Evolutionary conservation across 2,797 vertebrate genomes (phyloP).

Genomic region (Limnodromus scolopaceus): DNA sequence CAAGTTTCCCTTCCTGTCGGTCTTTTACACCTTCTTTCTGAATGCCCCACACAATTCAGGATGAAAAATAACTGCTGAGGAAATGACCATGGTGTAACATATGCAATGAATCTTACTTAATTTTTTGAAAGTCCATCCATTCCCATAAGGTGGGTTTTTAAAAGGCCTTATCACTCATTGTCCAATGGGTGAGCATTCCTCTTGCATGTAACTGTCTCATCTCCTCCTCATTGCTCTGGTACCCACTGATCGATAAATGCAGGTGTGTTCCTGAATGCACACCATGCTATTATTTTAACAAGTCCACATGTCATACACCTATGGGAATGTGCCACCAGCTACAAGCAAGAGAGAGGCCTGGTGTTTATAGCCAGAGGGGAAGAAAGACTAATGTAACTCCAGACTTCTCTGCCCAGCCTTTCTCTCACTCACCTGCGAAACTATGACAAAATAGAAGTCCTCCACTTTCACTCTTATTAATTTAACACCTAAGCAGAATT

Average conservation of each 20-base stretch:
- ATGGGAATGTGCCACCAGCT: background rate
- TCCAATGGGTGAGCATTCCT: background rate
- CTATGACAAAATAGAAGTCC: background rate
- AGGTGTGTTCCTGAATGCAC: background rate
- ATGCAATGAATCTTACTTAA: background rate
- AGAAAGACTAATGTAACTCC: background rate
- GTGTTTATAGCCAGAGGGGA: background rate
- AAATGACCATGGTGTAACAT: background rate
- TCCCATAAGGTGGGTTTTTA: background rate
- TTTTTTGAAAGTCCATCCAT: background rate
- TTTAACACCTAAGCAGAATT: background rate
- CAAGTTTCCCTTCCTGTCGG: background rate
- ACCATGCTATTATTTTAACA: background rate
- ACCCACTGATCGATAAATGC: background rate
- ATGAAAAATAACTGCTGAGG: background rate
- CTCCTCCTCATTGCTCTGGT: background rate
- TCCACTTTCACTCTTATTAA: background rate
- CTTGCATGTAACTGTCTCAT: background rate
- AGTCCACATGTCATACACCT: background rate
- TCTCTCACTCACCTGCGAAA: background rate
- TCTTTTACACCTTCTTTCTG: background rate
- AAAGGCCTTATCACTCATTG: background rate
- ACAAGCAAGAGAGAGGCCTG: background rate
- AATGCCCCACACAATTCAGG: background rate
- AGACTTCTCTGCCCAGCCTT: background rate